Evolutionary conservation across 2,888 invertebrate genomes (phyloP), one percentile per base, ranked within the genome.

Genomic region (Rotaria magnacalcarata): DNA sequence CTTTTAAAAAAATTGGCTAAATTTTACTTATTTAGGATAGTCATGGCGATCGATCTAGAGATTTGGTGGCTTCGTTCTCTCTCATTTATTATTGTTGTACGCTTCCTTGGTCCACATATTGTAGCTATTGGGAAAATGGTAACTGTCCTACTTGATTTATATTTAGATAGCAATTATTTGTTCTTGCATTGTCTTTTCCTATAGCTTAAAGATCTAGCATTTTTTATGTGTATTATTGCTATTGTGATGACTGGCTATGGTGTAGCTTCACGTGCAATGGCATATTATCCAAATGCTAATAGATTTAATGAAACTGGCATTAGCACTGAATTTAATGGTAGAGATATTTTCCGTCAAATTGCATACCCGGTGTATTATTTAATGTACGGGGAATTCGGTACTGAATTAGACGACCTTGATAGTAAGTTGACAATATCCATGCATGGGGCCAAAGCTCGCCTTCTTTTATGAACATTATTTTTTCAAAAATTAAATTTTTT

Each of bases 101-200:
- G 24, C 1, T 80, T 47, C n/a, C 80, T 80, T 47, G 80, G 80
- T 14, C 80, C 80, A 47, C 80, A 80, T 11, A n/a, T 80, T 21
- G 80, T 80, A 11, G 80, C 80, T 8, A 80, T 80, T 43, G 43
- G 43, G 19, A 80, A 80, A 47, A 80, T 80, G 80, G 80, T 80
- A 47, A 47, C 14, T 6, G 11, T 24, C 50, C 14, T 52, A 2
- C 14, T 52, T 52, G 11, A 3, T 52, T 52, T 52, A 14, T 52
- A 52, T 52, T 52, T 52, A 8, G 14, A 52, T 11, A n/a, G 10
- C 24, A n/a, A 58, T 24, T 8, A n/a, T n/a, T 58, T 6, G 2
- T n/a, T 24, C 4, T 24, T 58, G 58, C 24, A 8, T 19, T 58
- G 8, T 52, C 14, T 52, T 11, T 52, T 54, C 7, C 5, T 24